Conservation (phyloP, 2,797 vertebrate genomes). For the Pogonophryne albipinna region DNA sequence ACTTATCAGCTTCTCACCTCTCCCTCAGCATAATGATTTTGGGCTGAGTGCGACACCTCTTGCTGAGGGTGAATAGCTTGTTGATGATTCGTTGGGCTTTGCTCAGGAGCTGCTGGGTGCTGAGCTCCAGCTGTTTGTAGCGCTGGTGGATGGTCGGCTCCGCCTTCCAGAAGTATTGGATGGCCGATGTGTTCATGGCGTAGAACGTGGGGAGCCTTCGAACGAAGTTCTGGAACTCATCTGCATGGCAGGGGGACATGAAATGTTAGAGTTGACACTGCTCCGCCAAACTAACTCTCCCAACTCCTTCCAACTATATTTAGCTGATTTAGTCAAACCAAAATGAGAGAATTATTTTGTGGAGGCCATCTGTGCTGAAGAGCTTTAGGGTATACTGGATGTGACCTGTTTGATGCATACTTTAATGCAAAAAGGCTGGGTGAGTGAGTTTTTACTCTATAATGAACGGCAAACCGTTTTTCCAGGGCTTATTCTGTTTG, state of each 20-base stretch:
- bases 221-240: constrained; percentile 97
- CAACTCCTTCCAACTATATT: constrained; percentile 28
- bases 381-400: constrained; percentile 52
- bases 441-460: constrained; percentile 9
- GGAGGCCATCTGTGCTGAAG: constrained; percentile 23
- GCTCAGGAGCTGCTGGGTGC: constrained; percentile 90
- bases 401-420: constrained; percentile 47
- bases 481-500: constrained; percentile 16
- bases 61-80: constrained; percentile 97
- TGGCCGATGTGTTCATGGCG: constrained; percentile 93
- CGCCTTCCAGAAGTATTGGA: constrained; percentile 96
- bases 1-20: constrained; percentile 88
- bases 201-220: constrained; percentile 94
- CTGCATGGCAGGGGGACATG: constrained; percentile 77
- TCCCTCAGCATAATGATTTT: constrained; percentile 91
- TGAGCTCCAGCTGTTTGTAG: constrained; percentile 92
- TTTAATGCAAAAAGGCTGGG: constrained; percentile 58
- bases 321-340: constrained; percentile 34
- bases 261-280: background rate
- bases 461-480: constrained; percentile 51
- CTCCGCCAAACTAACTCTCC: background rate
- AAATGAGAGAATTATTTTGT: constrained; percentile 44
- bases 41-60: constrained; percentile 93
- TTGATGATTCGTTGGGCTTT: constrained; percentile 92
- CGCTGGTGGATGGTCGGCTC: constrained; percentile 93